These are phyloP conservation scores for Dolichomitus sp. DNA, from an alignment of 2,888 invertebrate species.

Conservation along the genomic window DNA sequence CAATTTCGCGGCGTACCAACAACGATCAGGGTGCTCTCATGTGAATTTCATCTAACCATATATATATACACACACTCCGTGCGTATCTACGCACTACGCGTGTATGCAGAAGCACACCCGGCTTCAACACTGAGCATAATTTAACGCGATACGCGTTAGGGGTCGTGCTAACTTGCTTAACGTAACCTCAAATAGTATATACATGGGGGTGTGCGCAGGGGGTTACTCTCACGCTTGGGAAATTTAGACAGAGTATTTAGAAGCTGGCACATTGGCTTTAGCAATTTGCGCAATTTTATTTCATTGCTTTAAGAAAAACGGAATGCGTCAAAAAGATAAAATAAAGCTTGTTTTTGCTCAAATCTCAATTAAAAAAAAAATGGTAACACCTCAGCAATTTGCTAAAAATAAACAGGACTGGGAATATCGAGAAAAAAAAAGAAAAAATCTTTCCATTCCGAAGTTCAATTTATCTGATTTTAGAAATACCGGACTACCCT, in stretches of 20 bases:
- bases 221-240: conserved; percentile 5
- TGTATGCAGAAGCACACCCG: conserved; percentile 70
- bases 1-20: conserved; percentile 64
- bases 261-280: neutral
- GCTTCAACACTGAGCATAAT: conserved; percentile 83
- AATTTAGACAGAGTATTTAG: conserved; percentile 7
- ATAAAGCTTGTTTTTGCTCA: too few species aligned
- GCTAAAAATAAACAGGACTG: neutral
- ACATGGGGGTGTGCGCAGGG: conserved; percentile 41
- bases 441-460: neutral
- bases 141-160: conserved; percentile 85
- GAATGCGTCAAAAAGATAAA: too few species aligned
- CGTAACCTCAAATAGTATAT: conserved; percentile 83
- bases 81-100: conserved; percentile 17
- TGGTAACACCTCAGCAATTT: neutral
- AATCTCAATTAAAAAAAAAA: too few species aligned
- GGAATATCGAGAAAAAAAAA: neutral
- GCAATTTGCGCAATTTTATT: neutral
- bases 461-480: neutral
- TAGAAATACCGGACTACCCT: neutral
- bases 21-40: conserved; percentile 64
- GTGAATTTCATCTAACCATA: conserved; percentile 54
- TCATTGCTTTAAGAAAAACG: neutral
- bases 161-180: conserved; percentile 86
- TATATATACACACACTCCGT: neutral